Evolutionary conservation across 1,140 invertebrate genomes (phyloP), one percentile per base, ranked within the genome.

Genomic region (Zaprionus africanus): DNA sequence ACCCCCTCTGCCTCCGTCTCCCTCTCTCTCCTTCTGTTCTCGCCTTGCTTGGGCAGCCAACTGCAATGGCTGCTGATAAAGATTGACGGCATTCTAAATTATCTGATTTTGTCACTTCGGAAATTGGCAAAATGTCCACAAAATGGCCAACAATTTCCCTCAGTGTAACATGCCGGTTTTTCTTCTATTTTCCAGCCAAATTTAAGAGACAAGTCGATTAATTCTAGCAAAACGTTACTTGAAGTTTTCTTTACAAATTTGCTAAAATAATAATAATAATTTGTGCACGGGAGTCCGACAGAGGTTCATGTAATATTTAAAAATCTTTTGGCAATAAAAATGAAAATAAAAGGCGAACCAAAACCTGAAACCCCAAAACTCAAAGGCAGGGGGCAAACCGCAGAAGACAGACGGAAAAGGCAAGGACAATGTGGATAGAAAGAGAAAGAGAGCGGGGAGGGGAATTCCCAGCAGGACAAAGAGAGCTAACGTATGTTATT

Each of bases 61-160:
- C 76, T 88, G 85, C 85, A 90, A 81, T 80, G 85, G 76, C 76
- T 74, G 69, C 46, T 81, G 90, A 92, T 90, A 91, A 81, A 88
- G 81, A 92, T 92, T 92, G 90, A 92, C 86, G 86, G 90, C 78
- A 83, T 78, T 88, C 76, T 91, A 92, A 92, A 92, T 92, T 92
- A 82, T 85, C 86, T 92, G 90, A 92, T 92, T 92, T 84, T 92
- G 90, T 92, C 90, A 92, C 86, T 77, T 85, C 78, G 79, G 83
- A 92, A 92, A 92, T 92, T 92, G 90, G 83, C 87, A 88, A 92
- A 88, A 87, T 91, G 78, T 90, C 73, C 67, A 63, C 56, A 57
- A 63, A 73, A 73, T 38, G 70, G 31, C 69, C 26, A 60, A 38
- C 38, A 61, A 61, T 65, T 78, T 7, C 46, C 58, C n/a, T 61